Evolutionary conservation across 92 coral and sea anemone genomes (phyloP).

Genomic region (Epizoanthus ramosus): DNA sequence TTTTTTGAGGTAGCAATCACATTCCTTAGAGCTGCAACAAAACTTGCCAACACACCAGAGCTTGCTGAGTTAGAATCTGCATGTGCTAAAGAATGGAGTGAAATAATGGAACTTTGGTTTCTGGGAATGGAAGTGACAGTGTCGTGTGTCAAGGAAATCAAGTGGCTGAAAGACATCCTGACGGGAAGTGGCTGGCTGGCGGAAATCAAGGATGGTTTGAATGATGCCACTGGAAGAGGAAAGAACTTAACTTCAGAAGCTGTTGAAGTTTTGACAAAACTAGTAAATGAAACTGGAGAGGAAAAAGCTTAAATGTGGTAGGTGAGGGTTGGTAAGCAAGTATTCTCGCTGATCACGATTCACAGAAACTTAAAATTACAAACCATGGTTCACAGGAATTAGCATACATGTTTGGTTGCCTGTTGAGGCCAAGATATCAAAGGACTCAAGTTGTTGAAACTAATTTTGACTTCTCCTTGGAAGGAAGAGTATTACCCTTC

Average conservation of each 20-base stretch:
- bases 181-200: constrained; percentile 61
- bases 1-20: constrained; percentile 54
- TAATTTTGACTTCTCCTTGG: no score
- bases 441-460: no score
- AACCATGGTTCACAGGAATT: no score
- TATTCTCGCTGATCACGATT: no score
- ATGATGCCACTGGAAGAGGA: not conserved
- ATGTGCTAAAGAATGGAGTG: constrained; percentile 56
- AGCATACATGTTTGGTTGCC: no score
- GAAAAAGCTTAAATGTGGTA: not conserved
- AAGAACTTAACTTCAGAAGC: constrained; percentile 7
- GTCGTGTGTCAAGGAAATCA: constrained; percentile 28
- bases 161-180: constrained; percentile 39
- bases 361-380: not conserved
- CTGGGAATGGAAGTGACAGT: constrained; percentile 76
- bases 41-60: not conserved
- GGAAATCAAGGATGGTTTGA: constrained; percentile 31
- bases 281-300: constrained; percentile 20
- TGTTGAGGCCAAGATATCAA: no score
- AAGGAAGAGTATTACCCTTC: no score
- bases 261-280: constrained; percentile 14
- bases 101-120: constrained; percentile 85
- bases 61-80: constrained; percentile 11
- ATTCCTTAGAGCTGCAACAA: constrained; percentile 64
- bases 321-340: not conserved